Conservation (phyloP, 1,140 invertebrate genomes). For the Coboldia fuscipes region DNA sequence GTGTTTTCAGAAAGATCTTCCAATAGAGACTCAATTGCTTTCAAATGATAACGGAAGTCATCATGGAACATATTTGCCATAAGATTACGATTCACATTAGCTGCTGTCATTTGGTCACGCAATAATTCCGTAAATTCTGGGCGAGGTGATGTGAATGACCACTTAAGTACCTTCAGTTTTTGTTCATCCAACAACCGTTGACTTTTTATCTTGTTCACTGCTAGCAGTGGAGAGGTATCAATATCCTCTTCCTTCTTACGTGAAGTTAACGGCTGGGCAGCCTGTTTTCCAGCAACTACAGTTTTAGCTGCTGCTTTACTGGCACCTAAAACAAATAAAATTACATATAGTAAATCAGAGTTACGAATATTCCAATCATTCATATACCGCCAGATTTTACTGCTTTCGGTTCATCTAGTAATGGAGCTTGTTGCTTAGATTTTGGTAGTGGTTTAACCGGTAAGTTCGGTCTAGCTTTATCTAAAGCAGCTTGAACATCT, state of each 20-base stretch:
- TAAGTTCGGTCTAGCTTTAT: slow-evolving; percentile 66
- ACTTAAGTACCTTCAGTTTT: slow-evolving; percentile 78
- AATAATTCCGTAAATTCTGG: slow-evolving; percentile 87
- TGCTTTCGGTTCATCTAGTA: slow-evolving; percentile 23
- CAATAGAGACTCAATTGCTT: slow-evolving; percentile 76
- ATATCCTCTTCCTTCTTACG: slow-evolving; percentile 75
- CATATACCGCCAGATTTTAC: slow-evolving; percentile 31
- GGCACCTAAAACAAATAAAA: too few species aligned
- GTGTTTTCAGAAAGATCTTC: slow-evolving; percentile 61
- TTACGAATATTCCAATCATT: too few species aligned
- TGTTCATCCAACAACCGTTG: slow-evolving; percentile 82
- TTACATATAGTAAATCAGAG: too few species aligned
- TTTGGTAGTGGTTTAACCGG: slow-evolving; percentile 59
- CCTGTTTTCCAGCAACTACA: slow-evolving; percentile 18
- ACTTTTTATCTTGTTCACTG: slow-evolving; percentile 73
- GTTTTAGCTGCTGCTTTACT: slow-evolving; percentile 27
- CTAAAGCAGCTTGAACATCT: slow-evolving; percentile 52
- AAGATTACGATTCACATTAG: slow-evolving; percentile 67
- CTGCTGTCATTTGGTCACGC: slow-evolving; percentile 73
- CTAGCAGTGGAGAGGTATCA: slow-evolving; percentile 56
- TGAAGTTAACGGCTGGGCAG: slow-evolving; percentile 22
- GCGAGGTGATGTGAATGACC: slow-evolving; percentile 86
- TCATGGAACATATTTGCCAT: slow-evolving; percentile 83
- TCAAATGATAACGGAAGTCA: slow-evolving; percentile 87
- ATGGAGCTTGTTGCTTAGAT: slow-evolving; percentile 24